Evolutionary conservation across 2,888 invertebrate species (phyloP), one percentile per base, ranked within the genome.

Genomic region (Patella depressa): DNA sequence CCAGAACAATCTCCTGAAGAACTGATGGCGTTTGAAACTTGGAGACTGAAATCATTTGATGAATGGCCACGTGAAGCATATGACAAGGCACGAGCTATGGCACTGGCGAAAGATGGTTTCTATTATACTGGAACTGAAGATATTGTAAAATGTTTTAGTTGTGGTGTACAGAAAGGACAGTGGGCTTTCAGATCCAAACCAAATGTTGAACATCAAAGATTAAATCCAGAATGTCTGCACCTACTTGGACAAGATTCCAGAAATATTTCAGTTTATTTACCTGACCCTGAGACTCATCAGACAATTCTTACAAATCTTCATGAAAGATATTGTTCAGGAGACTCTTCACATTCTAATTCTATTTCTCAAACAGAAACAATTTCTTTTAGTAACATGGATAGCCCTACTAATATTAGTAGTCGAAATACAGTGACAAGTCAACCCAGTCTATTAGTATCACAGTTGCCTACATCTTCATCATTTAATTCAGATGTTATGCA

Each of bases 41-140:
- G 53, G 17, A 69, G 75, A 70, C 65, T 75, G 2, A 69, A 65
- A 65, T 70, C 69, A n/a, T 75, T 34, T 75, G n/a, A 17, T 29
- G n/a, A 69, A 15, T 75, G 75, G 75, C 53, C 24, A 45, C 14
- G 12, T 34, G 9, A 45, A 45, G 45, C 45, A 45, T 29, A 34
- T 53, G 75, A 75, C 70, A 29, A 59, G 5, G 75, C 75, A 17
- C 55, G 70, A 70, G 70, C 75, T 12, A 69, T 75, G 34, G 54
- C n/a, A 34, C 19, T 75, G 53, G 75, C 75, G 1, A 75, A 69
- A 75, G 75, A 69, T 45, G 75, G 75, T 12, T 75, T 75, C 53
- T 24, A 53, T 53, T 75, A 54, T 29, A 75, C 75, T 14, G 75
- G 75, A 5, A 29, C 69, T 53, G 65, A 69, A 59, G 53, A 59